Evolutionary conservation across 2,797 vertebrate species (phyloP).

Genomic region (Rhinella marina): DNA sequence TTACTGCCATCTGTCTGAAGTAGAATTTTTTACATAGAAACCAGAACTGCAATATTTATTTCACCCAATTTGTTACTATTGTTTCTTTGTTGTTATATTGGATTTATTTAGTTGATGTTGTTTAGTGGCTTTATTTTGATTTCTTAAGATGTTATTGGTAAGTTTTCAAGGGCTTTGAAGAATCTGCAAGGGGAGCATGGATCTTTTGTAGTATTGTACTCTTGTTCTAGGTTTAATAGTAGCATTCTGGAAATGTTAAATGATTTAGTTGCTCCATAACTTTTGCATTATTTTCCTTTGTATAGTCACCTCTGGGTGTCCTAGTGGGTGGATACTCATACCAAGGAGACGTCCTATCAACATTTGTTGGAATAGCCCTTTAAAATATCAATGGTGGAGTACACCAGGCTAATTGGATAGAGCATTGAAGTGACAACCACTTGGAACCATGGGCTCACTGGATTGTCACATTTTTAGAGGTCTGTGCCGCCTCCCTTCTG

Average conservation of each 20-base stretch:
- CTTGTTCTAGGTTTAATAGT: not conserved
- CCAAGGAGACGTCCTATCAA: no score
- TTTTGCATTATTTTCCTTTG: not conserved
- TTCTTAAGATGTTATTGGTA: not conserved
- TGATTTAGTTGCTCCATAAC: no score
- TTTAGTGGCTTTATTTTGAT: not conserved
- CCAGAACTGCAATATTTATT: not conserved
- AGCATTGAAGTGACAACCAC: not conserved
- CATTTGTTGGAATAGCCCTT: not conserved
- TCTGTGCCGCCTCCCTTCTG: not conserved
- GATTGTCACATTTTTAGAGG: not conserved
- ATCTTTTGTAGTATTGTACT: not conserved
- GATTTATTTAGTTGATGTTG: no score
- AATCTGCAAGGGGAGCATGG: no score
- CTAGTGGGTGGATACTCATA: not conserved
- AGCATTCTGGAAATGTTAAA: not conserved
- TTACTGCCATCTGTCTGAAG: not conserved
- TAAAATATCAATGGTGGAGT: not conserved
- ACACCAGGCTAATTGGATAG: not conserved
- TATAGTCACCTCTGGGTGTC: not conserved
- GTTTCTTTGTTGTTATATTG: not conserved
- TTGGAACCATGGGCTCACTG: not conserved
- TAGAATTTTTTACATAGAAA: not conserved
- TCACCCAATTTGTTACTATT: not conserved
- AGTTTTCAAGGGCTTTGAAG: no score